phyloP scores from a whole-genome alignment of 2,113 vertebrate genomes.

The Poeciliopsis turrubarensis region DNA sequence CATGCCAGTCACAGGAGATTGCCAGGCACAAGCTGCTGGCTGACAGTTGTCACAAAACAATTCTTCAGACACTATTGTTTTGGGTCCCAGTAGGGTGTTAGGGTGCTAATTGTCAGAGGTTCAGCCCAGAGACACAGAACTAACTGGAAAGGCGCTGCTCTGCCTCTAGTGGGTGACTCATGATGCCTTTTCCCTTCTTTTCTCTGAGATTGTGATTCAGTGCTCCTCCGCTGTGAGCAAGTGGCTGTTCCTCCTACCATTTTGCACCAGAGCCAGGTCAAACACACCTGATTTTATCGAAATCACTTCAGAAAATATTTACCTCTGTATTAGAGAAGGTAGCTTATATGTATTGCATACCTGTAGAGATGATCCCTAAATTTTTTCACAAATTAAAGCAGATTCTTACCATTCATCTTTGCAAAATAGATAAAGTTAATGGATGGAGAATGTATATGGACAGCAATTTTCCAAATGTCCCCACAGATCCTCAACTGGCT shows the following conservation, averaged over 20 bases:
- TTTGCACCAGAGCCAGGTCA: conserved; percentile 21
- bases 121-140: conserved; percentile 50
- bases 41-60: conserved; percentile 49
- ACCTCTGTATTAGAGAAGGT: conserved; percentile 27
- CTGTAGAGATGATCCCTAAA: background rate
- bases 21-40: conserved; percentile 15
- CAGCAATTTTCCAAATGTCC: background rate
- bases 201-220: conserved; percentile 48
- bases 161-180: conserved; percentile 62
- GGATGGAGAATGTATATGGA: background rate
- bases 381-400: too few relatives aligned
- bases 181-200: conserved; percentile 32
- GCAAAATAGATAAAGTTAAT: background rate
- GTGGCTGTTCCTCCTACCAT: conserved; percentile 36
- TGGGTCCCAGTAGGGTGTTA: conserved; percentile 27
- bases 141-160: conserved; percentile 48
- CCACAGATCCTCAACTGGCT: background rate
- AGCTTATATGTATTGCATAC: background rate
- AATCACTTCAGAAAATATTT: conserved; percentile 16
- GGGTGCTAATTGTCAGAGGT: conserved; percentile 48
- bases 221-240: conserved; percentile 28
- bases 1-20: background rate
- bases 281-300: conserved; percentile 10
- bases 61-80: conserved; percentile 24
- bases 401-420: background rate